phyloP scores from a whole-genome alignment of 2,888 invertebrate genomes.

The Poecilobothrus nobilitatus region DNA sequence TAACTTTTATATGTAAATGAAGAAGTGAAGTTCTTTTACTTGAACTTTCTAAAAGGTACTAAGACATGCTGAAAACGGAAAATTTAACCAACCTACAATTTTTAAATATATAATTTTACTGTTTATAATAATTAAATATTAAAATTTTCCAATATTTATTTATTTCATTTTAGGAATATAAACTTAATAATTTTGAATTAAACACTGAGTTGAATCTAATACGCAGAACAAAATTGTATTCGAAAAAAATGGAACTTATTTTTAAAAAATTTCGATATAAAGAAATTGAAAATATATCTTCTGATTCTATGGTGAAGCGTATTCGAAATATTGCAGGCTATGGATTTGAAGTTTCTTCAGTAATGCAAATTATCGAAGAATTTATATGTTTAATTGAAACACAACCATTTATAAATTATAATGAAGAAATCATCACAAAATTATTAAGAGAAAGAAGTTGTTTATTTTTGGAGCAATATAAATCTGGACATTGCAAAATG shows the following conservation, averaged over 20 bases:
- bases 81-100: too few relatives aligned
- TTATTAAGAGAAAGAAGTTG: conserved; percentile 33
- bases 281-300: conserved; percentile 13
- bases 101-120: too few relatives aligned
- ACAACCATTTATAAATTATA: conserved; percentile 29
- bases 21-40: too few relatives aligned
- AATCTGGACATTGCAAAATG: conserved; percentile 33
- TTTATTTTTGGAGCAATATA: conserved; percentile 34
- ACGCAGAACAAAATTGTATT: background rate
- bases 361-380: conserved; percentile 54
- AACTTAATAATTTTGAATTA: too few relatives aligned
- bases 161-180: too few relatives aligned
- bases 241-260: background rate
- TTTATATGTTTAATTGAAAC: conserved; percentile 43
- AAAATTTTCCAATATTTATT: too few relatives aligned
- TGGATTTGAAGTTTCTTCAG: conserved; percentile 53
- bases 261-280: background rate
- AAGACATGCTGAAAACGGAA: too few relatives aligned
- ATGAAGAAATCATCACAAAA: conserved; percentile 31
- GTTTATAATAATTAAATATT: too few relatives aligned
- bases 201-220: background rate
- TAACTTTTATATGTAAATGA: too few relatives aligned
- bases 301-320: conserved; percentile 35
- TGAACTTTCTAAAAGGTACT: too few relatives aligned
- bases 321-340: conserved; percentile 51